A percentile compares a stretch with the other conserved stretches of the same genome.
These are phyloP conservation scores for Carassius carassius DNA, from an alignment of 2,113 vertebrate genomes.

Conservation along the genomic window DNA sequence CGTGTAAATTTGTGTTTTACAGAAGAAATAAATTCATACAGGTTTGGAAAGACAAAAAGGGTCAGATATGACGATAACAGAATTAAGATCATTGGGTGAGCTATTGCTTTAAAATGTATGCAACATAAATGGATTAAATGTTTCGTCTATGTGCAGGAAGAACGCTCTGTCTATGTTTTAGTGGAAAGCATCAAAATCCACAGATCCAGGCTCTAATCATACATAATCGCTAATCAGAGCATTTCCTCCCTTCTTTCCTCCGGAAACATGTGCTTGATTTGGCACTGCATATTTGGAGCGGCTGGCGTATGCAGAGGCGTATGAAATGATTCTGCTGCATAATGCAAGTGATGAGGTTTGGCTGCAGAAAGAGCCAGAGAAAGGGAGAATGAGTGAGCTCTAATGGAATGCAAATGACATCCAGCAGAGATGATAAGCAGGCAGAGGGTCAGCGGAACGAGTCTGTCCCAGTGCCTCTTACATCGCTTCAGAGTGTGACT, in stretches of 20 bases:
- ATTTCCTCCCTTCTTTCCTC: slow-evolving; percentile 29
- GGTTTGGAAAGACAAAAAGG: no score
- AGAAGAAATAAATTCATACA: neutral
- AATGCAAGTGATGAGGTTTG: slow-evolving; percentile 48
- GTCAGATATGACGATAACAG: neutral
- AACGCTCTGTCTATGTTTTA: neutral
- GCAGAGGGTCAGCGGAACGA: slow-evolving; percentile 27
- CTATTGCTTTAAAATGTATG: neutral
- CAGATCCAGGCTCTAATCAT: slow-evolving; percentile 27
- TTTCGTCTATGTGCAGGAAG: slow-evolving; percentile 1
- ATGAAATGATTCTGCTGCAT: slow-evolving; percentile 41
- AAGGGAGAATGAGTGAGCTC: slow-evolving; percentile 35
- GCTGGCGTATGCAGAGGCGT: slow-evolving; percentile 30
- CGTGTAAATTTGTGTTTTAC: neutral
- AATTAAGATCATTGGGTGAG: neutral
- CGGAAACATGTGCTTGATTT: slow-evolving; percentile 37
- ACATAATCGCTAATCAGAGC: slow-evolving; percentile 48
- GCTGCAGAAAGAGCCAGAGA: slow-evolving; percentile 39
- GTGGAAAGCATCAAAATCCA: slow-evolving; percentile 23
- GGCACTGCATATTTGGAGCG: slow-evolving; percentile 10
- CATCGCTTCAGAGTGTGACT: slow-evolving; percentile 36
- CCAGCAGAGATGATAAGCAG: slow-evolving; percentile 56
- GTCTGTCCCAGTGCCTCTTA: slow-evolving; percentile 26
- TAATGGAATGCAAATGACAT: slow-evolving; percentile 61
- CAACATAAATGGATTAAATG: neutral